phyloP scores from a whole-genome alignment of 2,113 vertebrate species.

The Ondatra zibethicus region DNA sequence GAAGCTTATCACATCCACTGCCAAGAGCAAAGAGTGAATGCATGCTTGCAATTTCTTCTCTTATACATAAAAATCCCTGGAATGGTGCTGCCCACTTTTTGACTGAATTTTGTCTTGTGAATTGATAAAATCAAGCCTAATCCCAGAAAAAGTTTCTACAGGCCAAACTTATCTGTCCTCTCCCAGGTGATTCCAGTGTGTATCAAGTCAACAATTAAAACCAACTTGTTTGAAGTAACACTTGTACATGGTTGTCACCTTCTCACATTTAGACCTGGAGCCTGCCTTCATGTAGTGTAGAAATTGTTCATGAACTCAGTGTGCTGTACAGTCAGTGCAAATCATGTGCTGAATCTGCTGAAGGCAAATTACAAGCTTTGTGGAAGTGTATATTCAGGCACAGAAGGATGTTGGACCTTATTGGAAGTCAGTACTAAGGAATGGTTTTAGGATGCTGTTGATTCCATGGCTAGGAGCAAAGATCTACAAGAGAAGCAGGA shows the following conservation, averaged over 20 bases:
- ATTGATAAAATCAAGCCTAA: not conserved
- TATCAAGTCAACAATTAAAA: not conserved
- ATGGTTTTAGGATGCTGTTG: not conserved
- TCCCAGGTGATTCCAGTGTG: not conserved
- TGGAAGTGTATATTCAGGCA: not conserved
- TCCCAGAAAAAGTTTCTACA: no score
- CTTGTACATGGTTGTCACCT: no score
- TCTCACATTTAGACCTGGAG: not conserved
- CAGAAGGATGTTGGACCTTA: not conserved
- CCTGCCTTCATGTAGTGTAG: not conserved
- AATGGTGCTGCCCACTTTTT: not conserved
- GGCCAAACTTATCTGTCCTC: not conserved
- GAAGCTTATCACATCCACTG: not conserved
- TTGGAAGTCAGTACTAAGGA: not conserved
- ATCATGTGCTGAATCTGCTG: not conserved
- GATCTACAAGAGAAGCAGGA: not conserved
- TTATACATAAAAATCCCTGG: no score
- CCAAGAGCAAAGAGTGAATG: not conserved
- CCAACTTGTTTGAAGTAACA: not conserved
- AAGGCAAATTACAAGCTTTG: not conserved
- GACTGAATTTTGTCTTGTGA: not conserved
- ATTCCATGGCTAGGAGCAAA: not conserved
- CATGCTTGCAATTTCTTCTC: not conserved
- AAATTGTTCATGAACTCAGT: not conserved
- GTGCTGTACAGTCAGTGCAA: no score